A percentile compares a stretch with the other conserved stretches of the same genome.
phyloP scores from a whole-genome alignment of 2,797 vertebrate genomes.

The Sternotherus odoratus region DNA sequence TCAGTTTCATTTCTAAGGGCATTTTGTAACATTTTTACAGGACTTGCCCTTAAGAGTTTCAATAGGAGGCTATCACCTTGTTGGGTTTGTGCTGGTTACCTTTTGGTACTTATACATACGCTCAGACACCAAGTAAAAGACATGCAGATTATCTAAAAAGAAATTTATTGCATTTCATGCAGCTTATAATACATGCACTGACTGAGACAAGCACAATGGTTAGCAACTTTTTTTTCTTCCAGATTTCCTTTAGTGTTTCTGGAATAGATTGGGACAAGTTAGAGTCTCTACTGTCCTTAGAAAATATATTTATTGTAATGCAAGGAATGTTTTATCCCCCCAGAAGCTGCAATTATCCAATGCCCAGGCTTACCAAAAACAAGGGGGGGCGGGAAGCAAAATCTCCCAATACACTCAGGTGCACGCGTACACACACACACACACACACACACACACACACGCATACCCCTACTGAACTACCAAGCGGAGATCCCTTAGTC shows the following conservation, averaged over 20 bases:
- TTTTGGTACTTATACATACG: conserved; percentile 6
- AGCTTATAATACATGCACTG: conserved; percentile 91
- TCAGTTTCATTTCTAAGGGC: background rate
- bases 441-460: background rate
- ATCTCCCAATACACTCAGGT: background rate
- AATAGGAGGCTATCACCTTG: background rate
- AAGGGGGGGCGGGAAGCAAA: conserved; percentile 8
- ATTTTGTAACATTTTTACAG: background rate
- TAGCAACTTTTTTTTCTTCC: conserved; percentile 65
- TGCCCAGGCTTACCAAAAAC: background rate
- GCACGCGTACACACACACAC: background rate
- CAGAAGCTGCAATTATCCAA: conserved; percentile 2
- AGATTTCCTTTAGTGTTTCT: conserved; percentile 7
- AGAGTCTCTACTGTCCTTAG: conserved; percentile 6
- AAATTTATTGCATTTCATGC: conserved; percentile 92
- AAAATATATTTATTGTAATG: conserved; percentile 44
- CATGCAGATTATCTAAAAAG: conserved; percentile 79
- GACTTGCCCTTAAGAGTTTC: background rate
- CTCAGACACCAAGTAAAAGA: conserved; percentile 30
- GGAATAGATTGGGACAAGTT: conserved; percentile 41
- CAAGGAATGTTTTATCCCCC: conserved; percentile 26
- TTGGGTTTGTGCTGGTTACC: background rate
- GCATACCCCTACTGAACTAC: background rate
- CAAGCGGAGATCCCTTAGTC: conserved; percentile 13
- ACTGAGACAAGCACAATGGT: conserved; percentile 79